phyloP scores from a whole-genome alignment of 1,140 invertebrate genomes.

The Calephelis nemesis region DNA sequence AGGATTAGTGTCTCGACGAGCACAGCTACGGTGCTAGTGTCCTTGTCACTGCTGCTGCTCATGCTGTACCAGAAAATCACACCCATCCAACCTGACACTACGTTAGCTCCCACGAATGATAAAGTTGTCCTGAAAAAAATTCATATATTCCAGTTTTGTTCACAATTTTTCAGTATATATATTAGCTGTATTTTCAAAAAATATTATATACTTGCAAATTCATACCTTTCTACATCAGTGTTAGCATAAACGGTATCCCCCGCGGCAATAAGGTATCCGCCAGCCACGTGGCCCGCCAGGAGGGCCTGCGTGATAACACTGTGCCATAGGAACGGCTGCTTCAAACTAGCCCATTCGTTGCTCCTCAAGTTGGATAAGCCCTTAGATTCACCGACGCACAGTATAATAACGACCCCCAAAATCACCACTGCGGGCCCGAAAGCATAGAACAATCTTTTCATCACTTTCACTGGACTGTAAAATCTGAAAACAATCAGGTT shows the following conservation, averaged over 20 bases:
- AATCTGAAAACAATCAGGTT: slow-evolving; percentile 54
- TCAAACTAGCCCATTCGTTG: slow-evolving; percentile 41
- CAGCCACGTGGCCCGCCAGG: slow-evolving; percentile 80
- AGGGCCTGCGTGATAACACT: slow-evolving; percentile 80
- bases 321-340: slow-evolving; percentile 75
- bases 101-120: slow-evolving; percentile 38
- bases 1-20: slow-evolving; percentile 43
- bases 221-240: slow-evolving; percentile 81
- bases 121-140: slow-evolving; percentile 47
- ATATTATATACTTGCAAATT: slow-evolving; percentile 9
- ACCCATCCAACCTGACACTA: slow-evolving; percentile 47
- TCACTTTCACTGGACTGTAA: slow-evolving; percentile 58
- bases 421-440: slow-evolving; percentile 43
- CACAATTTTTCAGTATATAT: too few species aligned
- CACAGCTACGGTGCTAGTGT: slow-evolving; percentile 41
- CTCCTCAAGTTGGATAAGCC: slow-evolving; percentile 30
- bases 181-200: too few species aligned
- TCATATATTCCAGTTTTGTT: too few species aligned
- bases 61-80: slow-evolving; percentile 55
- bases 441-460: slow-evolving; percentile 54
- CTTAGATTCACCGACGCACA: slow-evolving; percentile 31
- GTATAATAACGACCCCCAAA: slow-evolving; percentile 35
- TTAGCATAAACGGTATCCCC: slow-evolving; percentile 80
- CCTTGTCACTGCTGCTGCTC: slow-evolving; percentile 29
- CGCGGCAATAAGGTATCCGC: slow-evolving; percentile 80